Percentiles rank a stretch among this genome's conserved stretches.
Evolutionary conservation across 2,888 invertebrate genomes (phyloP).

Genomic region (Calameuta filiformis): DNA sequence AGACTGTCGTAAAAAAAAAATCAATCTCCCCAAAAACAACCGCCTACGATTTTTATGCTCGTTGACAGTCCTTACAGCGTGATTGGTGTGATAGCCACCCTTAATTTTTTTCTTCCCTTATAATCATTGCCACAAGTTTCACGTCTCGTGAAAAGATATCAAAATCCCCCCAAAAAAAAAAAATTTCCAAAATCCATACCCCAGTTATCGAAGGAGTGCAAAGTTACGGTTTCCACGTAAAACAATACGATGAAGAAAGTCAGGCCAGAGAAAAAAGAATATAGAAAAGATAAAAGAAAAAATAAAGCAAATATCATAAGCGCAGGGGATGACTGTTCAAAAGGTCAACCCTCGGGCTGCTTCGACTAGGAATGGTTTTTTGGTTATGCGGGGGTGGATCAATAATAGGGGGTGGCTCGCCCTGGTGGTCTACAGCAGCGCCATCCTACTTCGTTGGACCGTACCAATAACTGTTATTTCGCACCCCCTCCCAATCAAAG

Average conservation of each 20-base stretch:
- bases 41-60: not conserved
- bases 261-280: not conserved
- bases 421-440: slow-evolving; percentile 36
- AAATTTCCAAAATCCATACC: no score
- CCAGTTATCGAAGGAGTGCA: no score
- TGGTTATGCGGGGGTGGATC: slow-evolving; percentile 39
- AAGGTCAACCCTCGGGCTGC: slow-evolving; percentile 16
- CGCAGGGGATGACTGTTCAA: not conserved
- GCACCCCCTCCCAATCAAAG: not conserved
- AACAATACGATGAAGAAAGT: not conserved
- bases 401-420: slow-evolving; percentile 41
- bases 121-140: not conserved
- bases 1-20: not conserved
- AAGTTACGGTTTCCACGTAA: no score
- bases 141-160: not conserved
- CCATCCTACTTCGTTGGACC: slow-evolving; percentile 36
- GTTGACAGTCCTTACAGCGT: not conserved
- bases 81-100: not conserved
- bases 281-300: not conserved
- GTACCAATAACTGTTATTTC: slow-evolving; percentile 45
- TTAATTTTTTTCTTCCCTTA: not conserved
- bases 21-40: not conserved
- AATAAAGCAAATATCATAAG: not conserved
- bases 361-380: slow-evolving; percentile 21
- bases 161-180: not conserved